A percentile compares a stretch with the other conserved stretches of the same genome.
Conservation (phyloP, 2,888 invertebrate genomes). For the Mystacides longicornis region DNA sequence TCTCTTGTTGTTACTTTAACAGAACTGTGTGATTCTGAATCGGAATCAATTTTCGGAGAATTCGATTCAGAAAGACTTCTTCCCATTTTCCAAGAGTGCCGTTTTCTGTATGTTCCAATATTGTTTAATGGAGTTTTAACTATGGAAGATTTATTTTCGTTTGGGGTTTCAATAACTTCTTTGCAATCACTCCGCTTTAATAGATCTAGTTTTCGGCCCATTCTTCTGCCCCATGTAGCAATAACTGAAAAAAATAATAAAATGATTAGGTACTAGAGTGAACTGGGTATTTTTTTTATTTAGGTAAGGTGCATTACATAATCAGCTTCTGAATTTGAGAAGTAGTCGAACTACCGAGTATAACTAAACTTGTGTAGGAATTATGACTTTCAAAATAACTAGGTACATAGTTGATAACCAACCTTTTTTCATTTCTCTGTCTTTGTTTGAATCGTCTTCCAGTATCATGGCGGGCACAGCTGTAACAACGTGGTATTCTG, state of each 20-base stretch:
- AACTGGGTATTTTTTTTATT: background rate
- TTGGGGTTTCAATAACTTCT: conserved; percentile 40
- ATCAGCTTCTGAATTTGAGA: no score
- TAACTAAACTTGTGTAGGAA: no score
- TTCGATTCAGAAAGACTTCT: conserved; percentile 46
- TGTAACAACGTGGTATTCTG: conserved; percentile 66
- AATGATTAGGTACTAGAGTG: background rate
- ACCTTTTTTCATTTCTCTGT: conserved; percentile 52
- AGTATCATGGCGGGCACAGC: conserved; percentile 71
- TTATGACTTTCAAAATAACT: no score
- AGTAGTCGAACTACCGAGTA: no score
- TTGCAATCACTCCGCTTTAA: conserved; percentile 59
- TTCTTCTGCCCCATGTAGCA: conserved; percentile 69
- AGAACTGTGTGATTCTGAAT: conserved; percentile 36
- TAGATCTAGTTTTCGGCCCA: conserved; percentile 71
- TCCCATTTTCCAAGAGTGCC: conserved; percentile 52
- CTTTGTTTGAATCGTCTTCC: conserved; percentile 55
- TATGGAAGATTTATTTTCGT: conserved; percentile 28
- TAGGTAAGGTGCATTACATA: no score
- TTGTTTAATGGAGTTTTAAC: conserved; percentile 33
- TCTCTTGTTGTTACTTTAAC: conserved; percentile 46
- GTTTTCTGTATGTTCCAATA: conserved; percentile 47
- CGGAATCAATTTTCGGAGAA: conserved; percentile 42
- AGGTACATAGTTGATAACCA: conserved; percentile 8
- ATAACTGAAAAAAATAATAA: conserved; percentile 45